Evolutionary conservation across 2,888 invertebrate genomes (phyloP).

Genomic region (Pasiphila rectangulata): DNA sequence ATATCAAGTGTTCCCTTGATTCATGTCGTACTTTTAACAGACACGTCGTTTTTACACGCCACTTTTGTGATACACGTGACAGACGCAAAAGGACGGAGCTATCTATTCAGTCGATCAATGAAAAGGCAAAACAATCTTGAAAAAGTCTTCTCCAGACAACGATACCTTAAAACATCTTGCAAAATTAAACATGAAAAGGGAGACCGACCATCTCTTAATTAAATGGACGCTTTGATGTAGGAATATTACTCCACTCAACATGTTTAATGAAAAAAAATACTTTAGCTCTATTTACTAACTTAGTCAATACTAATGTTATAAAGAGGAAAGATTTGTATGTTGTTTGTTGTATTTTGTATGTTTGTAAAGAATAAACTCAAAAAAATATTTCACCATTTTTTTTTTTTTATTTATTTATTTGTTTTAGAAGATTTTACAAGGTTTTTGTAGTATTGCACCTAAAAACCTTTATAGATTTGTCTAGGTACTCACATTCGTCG

Average conservation of each 20-base stretch:
- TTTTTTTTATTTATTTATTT: no score
- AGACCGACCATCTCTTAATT: conserved; percentile 8
- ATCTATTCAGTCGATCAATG: no score
- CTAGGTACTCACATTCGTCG: no score
- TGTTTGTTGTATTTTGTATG: no score
- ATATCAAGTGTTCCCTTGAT: background rate
- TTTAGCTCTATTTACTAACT: conserved; percentile 24
- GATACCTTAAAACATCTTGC: background rate
- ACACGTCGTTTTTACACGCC: background rate
- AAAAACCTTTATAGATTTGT: no score
- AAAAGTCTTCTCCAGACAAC: background rate
- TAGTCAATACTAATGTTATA: no score
- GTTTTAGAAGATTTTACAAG: no score
- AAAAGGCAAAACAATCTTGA: background rate
- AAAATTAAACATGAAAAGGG: background rate
- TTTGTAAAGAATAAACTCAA: no score
- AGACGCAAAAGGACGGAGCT: background rate
- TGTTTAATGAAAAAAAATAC: conserved; percentile 30
- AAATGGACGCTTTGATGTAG: conserved; percentile 30
- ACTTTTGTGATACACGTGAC: background rate
- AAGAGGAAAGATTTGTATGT: no score
- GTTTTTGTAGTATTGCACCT: no score
- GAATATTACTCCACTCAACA: conserved; percentile 32
- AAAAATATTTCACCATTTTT: no score
- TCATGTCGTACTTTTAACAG: background rate